phyloP scores from a whole-genome alignment of 2,888 invertebrate genomes.

The Hydrotaea diabolus region DNA sequence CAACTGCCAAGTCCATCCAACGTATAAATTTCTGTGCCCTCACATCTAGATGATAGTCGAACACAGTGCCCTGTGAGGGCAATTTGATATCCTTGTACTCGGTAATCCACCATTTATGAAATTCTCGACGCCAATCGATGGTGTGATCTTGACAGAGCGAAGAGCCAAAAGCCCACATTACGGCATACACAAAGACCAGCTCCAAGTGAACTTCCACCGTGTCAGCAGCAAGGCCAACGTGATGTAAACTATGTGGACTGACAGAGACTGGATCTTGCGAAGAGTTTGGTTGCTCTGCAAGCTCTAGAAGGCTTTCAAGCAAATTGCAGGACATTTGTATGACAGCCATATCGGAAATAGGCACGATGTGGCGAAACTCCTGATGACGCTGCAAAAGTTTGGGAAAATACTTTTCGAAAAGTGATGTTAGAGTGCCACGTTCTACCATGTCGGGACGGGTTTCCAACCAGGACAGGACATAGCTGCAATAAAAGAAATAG shows the following conservation, averaged over 20 bases:
- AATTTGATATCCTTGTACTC: slow-evolving; percentile 97
- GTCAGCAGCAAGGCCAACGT: slow-evolving; percentile 86
- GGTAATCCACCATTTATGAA: slow-evolving; percentile 96
- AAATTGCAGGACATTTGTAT: slow-evolving; percentile 94
- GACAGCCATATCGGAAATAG: slow-evolving; percentile 94
- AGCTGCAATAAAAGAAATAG: slow-evolving; percentile 81
- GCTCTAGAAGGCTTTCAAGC: slow-evolving; percentile 89
- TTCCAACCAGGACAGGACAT: slow-evolving; percentile 94
- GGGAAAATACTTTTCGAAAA: slow-evolving; percentile 97
- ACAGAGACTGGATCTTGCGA: not conserved
- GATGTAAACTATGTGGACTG: slow-evolving; percentile 82
- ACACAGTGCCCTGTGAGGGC: slow-evolving; percentile 90
- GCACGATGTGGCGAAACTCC: slow-evolving; percentile 94
- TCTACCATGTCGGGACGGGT: slow-evolving; percentile 88
- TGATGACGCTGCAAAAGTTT: slow-evolving; percentile 88
- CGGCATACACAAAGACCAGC: slow-evolving; percentile 94
- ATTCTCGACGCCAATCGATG: slow-evolving; percentile 95
- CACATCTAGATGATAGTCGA: slow-evolving; percentile 93
- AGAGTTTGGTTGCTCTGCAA: slow-evolving; percentile 52
- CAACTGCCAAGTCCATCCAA: slow-evolving; percentile 88
- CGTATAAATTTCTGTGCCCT: slow-evolving; percentile 91
- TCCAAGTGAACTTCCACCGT: slow-evolving; percentile 85
- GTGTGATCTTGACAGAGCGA: slow-evolving; percentile 94
- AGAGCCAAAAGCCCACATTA: slow-evolving; percentile 97
- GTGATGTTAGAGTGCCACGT: slow-evolving; percentile 90